phyloP scores from a whole-genome alignment of 2,113 vertebrate genomes.

The Asarcornis scutulata region DNA sequence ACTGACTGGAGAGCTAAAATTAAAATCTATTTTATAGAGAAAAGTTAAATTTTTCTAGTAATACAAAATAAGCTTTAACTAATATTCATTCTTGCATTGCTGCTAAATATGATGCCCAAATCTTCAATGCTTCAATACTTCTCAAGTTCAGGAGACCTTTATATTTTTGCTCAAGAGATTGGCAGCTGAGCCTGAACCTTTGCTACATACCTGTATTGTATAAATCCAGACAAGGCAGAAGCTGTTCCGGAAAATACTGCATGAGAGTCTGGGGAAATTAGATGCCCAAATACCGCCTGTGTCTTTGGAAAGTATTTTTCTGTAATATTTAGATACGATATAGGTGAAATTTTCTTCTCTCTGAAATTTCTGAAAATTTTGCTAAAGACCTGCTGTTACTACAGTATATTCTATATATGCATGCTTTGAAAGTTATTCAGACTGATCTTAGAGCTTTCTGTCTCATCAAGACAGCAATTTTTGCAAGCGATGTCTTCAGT shows the following conservation, averaged over 20 bases:
- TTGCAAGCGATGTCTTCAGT: background rate
- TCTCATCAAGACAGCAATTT: background rate
- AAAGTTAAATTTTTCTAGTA: background rate
- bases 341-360: background rate
- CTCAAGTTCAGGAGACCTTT: background rate
- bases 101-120: background rate
- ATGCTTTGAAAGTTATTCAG: background rate
- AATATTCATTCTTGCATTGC: rapidly evolving
- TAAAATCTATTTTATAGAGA: background rate
- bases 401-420: background rate
- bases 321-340: background rate
- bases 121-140: background rate
- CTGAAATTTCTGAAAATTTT: background rate
- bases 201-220: background rate
- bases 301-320: background rate
- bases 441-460: background rate
- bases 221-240: background rate
- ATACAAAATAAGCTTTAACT: background rate
- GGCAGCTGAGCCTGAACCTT: background rate
- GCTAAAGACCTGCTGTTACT: background rate
- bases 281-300: background rate
- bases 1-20: background rate
- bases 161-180: background rate
- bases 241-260: background rate
- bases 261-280: background rate